These are phyloP conservation scores for Mya arenaria DNA, from an alignment of 1,140 invertebrate species.

Conservation along the genomic window DNA sequence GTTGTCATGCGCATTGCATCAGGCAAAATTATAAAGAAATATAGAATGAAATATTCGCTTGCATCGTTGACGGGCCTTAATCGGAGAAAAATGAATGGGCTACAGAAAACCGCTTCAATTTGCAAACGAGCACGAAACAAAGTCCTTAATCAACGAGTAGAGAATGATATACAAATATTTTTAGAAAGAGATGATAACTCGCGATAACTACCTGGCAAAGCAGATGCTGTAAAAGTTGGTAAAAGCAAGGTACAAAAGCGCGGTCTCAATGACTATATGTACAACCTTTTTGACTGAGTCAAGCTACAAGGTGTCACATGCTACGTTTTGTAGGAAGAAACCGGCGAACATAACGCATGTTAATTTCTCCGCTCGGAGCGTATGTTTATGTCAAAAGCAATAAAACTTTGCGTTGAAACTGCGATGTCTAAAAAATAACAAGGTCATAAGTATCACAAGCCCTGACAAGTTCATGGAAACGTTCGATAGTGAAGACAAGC, in stretches of 20 bases:
- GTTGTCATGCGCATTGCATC: not conserved
- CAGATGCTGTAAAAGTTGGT: conserved; percentile 14
- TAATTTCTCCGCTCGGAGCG: not conserved
- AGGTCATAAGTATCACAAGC: not conserved
- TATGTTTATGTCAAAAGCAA: conserved; percentile 14
- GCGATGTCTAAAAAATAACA: too few species aligned
- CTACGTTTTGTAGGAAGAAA: conserved; percentile 20
- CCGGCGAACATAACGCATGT: not conserved
- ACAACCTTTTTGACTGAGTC: conserved; percentile 16
- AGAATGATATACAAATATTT: not conserved
- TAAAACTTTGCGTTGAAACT: conserved; percentile 5
- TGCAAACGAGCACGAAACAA: not conserved
- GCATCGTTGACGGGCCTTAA: not conserved
- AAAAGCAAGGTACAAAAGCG: conserved; percentile 2
- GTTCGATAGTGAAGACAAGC: not conserved
- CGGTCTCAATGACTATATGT: not conserved
- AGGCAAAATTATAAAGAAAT: not conserved
- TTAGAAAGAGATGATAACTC: conserved; percentile 20
- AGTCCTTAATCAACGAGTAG: too few species aligned
- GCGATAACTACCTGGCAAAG: not conserved
- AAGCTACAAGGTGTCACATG: conserved; percentile 2
- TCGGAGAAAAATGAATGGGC: too few species aligned
- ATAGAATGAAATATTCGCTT: not conserved
- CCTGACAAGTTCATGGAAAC: conserved; percentile 18
- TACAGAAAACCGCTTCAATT: too few species aligned